Percentiles rank a stretch among this genome's conserved stretches.
Evolutionary conservation across 2,888 invertebrate species (phyloP).

Genomic region (Crossocerus cetratus): DNA sequence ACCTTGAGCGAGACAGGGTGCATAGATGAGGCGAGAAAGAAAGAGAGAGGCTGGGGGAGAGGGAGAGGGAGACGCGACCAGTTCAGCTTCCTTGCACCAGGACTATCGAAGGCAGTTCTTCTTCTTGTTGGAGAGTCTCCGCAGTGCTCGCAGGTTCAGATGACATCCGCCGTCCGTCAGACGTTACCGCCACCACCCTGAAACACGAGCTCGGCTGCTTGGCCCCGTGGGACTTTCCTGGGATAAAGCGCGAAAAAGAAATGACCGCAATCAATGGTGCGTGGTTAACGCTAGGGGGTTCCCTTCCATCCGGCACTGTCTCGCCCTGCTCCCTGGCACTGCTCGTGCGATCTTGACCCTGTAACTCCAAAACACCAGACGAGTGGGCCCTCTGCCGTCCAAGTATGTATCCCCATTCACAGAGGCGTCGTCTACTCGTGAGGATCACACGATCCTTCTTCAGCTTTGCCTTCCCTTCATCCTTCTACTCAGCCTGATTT

Average conservation of each 20-base stretch:
- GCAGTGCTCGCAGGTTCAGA: constrained; percentile 31
- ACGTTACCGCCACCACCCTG: constrained; percentile 46
- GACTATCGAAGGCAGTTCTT: constrained; percentile 20
- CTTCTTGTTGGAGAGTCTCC: constrained; percentile 17
- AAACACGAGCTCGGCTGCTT: constrained; percentile 45
- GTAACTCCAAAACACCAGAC: too few species aligned
- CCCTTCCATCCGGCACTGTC: background rate
- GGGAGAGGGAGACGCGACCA: constrained; percentile 13
- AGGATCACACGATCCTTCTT: too few species aligned
- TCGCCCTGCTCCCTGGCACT: background rate
- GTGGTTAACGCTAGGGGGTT: background rate
- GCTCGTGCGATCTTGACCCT: too few species aligned
- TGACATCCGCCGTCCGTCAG: constrained; percentile 56
- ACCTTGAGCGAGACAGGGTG: constrained; percentile 9
- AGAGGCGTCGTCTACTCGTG: too few species aligned
- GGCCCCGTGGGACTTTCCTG: constrained; percentile 25
- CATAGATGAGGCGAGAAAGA: too few species aligned
- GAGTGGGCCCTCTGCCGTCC: too few species aligned
- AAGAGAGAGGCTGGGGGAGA: too few species aligned
- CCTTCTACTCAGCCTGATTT: too few species aligned
- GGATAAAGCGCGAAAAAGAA: background rate
- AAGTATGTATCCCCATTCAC: too few species aligned
- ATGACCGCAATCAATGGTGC: constrained; percentile 6
- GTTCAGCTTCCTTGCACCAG: constrained; percentile 17
- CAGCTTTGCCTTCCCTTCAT: too few species aligned